Conservation (phyloP, 2,113 vertebrate species). For the Ramphastos sulfuratus region DNA sequence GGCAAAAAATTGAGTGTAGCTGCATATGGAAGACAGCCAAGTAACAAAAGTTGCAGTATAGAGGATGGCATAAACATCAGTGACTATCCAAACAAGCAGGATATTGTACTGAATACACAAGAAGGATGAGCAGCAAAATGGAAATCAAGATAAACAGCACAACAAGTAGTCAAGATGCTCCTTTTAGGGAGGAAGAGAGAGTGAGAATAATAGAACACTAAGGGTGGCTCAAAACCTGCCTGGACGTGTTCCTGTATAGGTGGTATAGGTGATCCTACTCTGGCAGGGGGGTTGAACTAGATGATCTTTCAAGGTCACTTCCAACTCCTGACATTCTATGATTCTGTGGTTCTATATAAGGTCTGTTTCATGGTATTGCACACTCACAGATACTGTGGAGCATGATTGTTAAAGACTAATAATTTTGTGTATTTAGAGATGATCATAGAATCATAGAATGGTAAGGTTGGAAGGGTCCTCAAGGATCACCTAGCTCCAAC, state of each 20-base stretch:
- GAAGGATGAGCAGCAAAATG: not conserved
- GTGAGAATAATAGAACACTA: not conserved
- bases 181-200: not conserved
- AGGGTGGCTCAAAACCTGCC: not conserved
- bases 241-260: too few relatives aligned
- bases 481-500: too few relatives aligned
- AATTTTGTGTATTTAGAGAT: not conserved
- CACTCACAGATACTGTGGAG: not conserved
- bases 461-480: too few relatives aligned
- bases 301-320: too few relatives aligned
- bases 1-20: not conserved
- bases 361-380: not conserved
- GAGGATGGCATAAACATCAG: not conserved
- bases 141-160: not conserved
- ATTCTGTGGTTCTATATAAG: not conserved
- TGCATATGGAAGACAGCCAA: not conserved
- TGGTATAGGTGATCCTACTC: too few relatives aligned
- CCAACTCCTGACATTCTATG: too few relatives aligned
- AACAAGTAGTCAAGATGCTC: not conserved
- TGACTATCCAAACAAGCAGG: not conserved
- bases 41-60: not conserved
- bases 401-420: not conserved
- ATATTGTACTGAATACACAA: not conserved
- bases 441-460: too few relatives aligned
- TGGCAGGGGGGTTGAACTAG: too few relatives aligned